These are phyloP conservation scores for Platygyra sinensis DNA, from an alignment of 64 coral and sea anemone genomes.

Conservation along the genomic window DNA sequence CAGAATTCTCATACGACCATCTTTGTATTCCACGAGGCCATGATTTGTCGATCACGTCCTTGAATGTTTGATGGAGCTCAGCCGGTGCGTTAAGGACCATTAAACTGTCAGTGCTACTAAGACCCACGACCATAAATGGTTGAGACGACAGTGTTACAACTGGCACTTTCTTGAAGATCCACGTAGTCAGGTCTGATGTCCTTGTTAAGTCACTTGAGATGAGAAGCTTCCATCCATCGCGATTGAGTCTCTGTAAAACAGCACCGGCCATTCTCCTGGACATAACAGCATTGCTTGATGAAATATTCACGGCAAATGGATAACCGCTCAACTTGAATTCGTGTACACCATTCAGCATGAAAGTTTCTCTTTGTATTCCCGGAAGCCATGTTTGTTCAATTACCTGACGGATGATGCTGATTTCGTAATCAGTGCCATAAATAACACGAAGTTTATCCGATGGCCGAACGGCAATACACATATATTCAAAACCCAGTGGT, in stretches of 20 bases:
- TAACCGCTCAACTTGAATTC: conserved; percentile 31
- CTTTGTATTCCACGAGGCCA: conserved; percentile 64
- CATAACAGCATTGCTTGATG: background rate
- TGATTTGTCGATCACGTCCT: conserved; percentile 19
- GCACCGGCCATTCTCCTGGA: conserved; percentile 38
- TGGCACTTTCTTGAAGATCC: conserved; percentile 32
- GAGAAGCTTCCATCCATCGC: conserved; percentile 53
- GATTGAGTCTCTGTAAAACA: conserved; percentile 35
- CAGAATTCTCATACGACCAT: conserved; percentile 11
- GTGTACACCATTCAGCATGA: background rate
- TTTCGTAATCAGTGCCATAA: conserved; percentile 35
- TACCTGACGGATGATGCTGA: conserved; percentile 35
- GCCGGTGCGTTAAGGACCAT: conserved; percentile 54
- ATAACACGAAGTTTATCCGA: conserved; percentile 14
- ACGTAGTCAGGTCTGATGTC: conserved; percentile 26
- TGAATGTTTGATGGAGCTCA: conserved; percentile 38
- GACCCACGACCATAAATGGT: conserved; percentile 56
- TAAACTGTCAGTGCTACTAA: conserved; percentile 63
- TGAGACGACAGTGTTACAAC: background rate
- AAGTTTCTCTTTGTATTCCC: conserved; percentile 48
- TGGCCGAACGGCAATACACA: background rate
- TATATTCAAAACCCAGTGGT: conserved; percentile 38
- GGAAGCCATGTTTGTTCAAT: conserved; percentile 40
- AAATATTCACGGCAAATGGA: conserved; percentile 33
- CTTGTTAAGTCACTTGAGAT: conserved; percentile 37